phyloP scores from a whole-genome alignment of 2,113 vertebrate genomes.

The Orthonyx spaldingii region DNA sequence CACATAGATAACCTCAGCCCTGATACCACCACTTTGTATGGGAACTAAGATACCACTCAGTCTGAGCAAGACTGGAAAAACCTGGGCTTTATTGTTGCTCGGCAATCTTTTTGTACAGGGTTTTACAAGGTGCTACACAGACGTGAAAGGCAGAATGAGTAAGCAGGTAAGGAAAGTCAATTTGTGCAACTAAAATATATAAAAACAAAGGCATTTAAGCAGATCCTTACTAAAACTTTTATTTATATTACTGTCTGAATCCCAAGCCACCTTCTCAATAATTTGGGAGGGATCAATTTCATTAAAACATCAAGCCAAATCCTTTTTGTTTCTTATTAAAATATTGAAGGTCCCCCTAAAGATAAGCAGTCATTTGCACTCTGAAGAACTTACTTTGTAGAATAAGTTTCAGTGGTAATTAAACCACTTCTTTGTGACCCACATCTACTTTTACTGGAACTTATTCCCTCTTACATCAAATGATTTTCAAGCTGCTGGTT shows the following conservation, averaged over 20 bases:
- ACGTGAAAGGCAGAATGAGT: constrained; percentile 20
- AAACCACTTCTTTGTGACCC: constrained; percentile 53
- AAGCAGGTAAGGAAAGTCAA: constrained; percentile 37
- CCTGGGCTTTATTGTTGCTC: constrained; percentile 21
- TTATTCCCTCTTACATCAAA: constrained; percentile 62
- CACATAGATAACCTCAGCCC: neutral
- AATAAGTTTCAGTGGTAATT: constrained; percentile 64
- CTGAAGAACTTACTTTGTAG: constrained; percentile 46
- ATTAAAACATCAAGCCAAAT: neutral
- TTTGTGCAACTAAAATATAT: constrained; percentile 43
- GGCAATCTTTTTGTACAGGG: constrained; percentile 13
- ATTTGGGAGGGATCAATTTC: neutral
- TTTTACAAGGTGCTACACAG: constrained; percentile 11
- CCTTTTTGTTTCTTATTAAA: neutral
- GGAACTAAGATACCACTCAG: neutral
- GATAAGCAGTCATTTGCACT: constrained; percentile 29
- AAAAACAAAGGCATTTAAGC: neutral
- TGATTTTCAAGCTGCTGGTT: constrained; percentile 58
- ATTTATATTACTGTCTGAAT: neutral
- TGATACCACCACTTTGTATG: neutral
- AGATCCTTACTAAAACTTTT: neutral
- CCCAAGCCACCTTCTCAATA: neutral
- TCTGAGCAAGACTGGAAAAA: neutral
- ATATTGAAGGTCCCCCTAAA: constrained; percentile 33
- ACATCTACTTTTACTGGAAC: constrained; percentile 62